A percentile compares a stretch with the other conserved stretches of the same genome.
These are phyloP conservation scores for Diarsia dahlii DNA, from an alignment of 2,888 invertebrate species.

Conservation along the genomic window DNA sequence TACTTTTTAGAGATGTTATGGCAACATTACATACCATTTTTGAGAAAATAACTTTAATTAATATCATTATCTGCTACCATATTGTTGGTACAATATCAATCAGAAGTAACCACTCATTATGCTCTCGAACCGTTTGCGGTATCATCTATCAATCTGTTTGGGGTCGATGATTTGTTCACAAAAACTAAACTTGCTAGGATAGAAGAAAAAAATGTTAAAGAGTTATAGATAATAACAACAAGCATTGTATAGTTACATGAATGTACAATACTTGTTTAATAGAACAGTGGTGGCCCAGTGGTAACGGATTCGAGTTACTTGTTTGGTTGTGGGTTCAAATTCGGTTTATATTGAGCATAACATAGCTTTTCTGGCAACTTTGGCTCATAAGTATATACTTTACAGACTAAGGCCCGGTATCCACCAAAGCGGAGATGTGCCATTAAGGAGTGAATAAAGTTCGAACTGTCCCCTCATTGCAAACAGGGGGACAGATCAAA, in stretches of 20 bases:
- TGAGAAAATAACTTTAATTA: neutral
- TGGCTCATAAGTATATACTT: too few species aligned
- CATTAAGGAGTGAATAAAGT: too few species aligned
- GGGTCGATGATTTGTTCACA: constrained; percentile 10
- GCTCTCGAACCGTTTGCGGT: constrained; percentile 2
- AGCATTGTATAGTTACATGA: neutral
- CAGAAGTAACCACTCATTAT: constrained; percentile 1
- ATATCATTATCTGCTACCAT: neutral
- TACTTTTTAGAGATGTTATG: too few species aligned
- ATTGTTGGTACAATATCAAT: constrained; percentile 3
- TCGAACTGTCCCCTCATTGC: too few species aligned
- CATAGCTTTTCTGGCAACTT: too few species aligned
- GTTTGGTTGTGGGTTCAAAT: neutral
- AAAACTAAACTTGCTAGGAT: neutral
- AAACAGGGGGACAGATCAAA: too few species aligned
- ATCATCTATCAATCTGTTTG: constrained; percentile 17
- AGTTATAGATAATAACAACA: neutral
- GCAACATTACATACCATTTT: too few species aligned
- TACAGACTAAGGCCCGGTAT: too few species aligned
- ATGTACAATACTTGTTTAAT: neutral
- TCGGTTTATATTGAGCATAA: too few species aligned
- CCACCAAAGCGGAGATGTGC: too few species aligned
- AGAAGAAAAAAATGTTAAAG: neutral
- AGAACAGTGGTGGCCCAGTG: too few species aligned
- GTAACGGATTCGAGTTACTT: neutral